Evolutionary conservation across 2,113 vertebrate genomes (phyloP).

Genomic region (Lucifuga dentata): DNA sequence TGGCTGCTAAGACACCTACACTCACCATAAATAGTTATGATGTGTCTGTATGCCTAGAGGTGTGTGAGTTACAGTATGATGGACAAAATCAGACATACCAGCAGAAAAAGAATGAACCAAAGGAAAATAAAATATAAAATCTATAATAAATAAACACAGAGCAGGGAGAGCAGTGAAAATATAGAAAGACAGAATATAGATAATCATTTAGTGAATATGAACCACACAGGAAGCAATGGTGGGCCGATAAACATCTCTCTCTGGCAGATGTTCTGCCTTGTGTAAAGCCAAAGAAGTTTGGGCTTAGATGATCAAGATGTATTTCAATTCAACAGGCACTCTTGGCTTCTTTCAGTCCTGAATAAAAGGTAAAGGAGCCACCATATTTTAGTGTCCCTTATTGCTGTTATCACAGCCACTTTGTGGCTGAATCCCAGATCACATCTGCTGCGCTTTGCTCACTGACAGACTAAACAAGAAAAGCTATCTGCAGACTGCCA

Average conservation of each 20-base stretch:
- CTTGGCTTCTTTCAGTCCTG: constrained; percentile 23
- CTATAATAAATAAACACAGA: constrained; percentile 5
- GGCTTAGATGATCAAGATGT: constrained; percentile 59
- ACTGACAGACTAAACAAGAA: constrained; percentile 82
- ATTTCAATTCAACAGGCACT: constrained; percentile 63
- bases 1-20: too few species aligned
- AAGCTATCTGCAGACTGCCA: constrained; percentile 61
- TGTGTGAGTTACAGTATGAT: too few species aligned
- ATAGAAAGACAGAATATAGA: constrained; percentile 12
- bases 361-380: constrained; percentile 67
- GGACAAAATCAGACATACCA: too few species aligned
- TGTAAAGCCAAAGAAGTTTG: constrained; percentile 65
- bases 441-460: constrained; percentile 57
- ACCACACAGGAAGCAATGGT: constrained; percentile 71
- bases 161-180: background rate
- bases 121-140: constrained; percentile 4
- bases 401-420: constrained; percentile 72
- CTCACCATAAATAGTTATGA: too few species aligned
- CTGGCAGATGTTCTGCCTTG: constrained; percentile 70
- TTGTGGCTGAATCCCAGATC: constrained; percentile 62
- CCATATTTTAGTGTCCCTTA: constrained; percentile 73
- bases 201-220: constrained; percentile 60
- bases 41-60: too few species aligned
- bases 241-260: constrained; percentile 75
- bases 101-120: too few species aligned